These are phyloP conservation scores for Acanthosepion pharaonis DNA, from an alignment of 2,888 invertebrate species.

Conservation along the genomic window DNA sequence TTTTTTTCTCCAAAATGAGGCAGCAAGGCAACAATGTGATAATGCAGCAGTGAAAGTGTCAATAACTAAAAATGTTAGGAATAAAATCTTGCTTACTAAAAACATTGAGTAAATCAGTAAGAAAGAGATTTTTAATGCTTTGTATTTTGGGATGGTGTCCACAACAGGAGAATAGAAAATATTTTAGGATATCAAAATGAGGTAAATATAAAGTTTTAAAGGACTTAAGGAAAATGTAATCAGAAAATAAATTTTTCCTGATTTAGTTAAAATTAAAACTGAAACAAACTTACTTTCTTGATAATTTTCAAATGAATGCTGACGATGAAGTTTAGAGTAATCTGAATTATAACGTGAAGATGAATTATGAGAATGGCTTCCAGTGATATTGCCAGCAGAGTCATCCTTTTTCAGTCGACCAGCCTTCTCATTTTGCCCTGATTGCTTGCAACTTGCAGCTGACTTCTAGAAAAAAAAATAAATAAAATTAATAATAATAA, in stretches of 20 bases:
- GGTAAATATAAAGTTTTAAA: neutral
- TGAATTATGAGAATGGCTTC: conserved; percentile 53
- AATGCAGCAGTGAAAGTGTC: too few relatives aligned
- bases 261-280: neutral
- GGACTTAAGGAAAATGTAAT: neutral
- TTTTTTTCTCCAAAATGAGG: too few relatives aligned
- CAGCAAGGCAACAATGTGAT: too few relatives aligned
- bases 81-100: neutral
- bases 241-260: neutral
- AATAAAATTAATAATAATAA: neutral
- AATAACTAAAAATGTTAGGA: neutral
- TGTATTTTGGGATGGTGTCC: neutral
- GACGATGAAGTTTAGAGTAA: conserved; percentile 63
- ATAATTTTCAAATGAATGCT: conserved; percentile 68
- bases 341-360: conserved; percentile 58
- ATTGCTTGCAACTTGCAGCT: conserved; percentile 67
- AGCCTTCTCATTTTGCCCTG: conserved; percentile 64
- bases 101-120: neutral
- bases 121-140: neutral
- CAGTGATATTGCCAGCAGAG: neutral
- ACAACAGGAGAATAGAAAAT: neutral
- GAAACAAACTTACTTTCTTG: conserved; percentile 58
- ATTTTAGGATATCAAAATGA: neutral
- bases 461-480: conserved; percentile 65
- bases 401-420: conserved; percentile 63